Base-by-base conservation (phyloP, 1,140 invertebrate species). In the Drosophila insularis region DNA sequence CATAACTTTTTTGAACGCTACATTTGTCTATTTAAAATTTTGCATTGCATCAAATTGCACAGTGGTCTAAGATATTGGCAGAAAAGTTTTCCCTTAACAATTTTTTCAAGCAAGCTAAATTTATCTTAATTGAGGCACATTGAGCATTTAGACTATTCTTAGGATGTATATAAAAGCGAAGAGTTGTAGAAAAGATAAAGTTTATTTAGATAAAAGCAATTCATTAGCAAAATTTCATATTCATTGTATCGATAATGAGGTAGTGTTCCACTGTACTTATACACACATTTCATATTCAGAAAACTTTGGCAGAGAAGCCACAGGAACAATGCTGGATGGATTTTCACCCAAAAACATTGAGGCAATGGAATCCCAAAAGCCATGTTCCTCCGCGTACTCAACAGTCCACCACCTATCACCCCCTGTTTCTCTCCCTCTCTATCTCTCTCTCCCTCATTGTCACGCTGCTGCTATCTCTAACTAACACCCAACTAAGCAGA, bases 401-500 rank as follows among this genome's bases (percentile, higher is more conserved):
- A 14, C 17, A 40, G 7, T 5, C 39, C 7, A 13, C 23, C 46
- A 14, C 46, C 35, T 11, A 17, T 23, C 56, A 27, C 32, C 19
- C 56, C 46, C 50, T 46, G 1, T 61, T 17, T 43, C 11, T 39
- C 7, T n/a, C 17, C 23, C 46, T 1, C 31, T 17, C 6, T n/a
- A 39, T n/a, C 2, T 11, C 13, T 11, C 11, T 40, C 21, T 3
- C 64, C 23, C 17, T 23, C 4, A 19, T 39, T 65, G 55, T 31
- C 56, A 19, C 35, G 4, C 14, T 37, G 43, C 43, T 50, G 43
- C 43, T 50, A 50, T 63, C 8, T 61, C 72, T 53, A 68, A 63
- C 73, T 75, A 70, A 77, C 74, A 71, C 74, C 64, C 74, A 68
- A 81, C 79, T 81, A 81, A 81, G 74, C 79, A 81, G 74, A 81